A percentile compares a stretch with the other conserved stretches of the same genome.
phyloP scores from a whole-genome alignment of 2,113 vertebrate genomes.

The Vimba vimba region DNA sequence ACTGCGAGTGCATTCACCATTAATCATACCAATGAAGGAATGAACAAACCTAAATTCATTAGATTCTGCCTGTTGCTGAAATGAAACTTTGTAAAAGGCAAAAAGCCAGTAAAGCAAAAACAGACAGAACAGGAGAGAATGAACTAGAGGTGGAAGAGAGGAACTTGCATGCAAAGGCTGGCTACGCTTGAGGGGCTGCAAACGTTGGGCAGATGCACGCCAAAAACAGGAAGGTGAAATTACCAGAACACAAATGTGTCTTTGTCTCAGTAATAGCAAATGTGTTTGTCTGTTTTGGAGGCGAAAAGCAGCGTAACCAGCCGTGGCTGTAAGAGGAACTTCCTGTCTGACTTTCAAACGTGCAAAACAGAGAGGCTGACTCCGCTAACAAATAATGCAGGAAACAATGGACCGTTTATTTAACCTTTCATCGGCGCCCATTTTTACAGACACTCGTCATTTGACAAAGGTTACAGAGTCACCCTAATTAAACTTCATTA shows the following conservation, averaged over 20 bases:
- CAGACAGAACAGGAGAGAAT: neutral
- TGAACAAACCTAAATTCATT: neutral
- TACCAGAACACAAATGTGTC: neutral
- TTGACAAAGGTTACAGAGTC: constrained; percentile 24
- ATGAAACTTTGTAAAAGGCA: neutral
- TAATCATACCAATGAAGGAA: neutral
- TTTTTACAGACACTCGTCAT: constrained; percentile 1
- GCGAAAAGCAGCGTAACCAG: neutral
- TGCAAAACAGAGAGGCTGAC: neutral
- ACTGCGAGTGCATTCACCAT: neutral
- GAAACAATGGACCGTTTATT: constrained; percentile 18
- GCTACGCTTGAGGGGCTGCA: neutral
- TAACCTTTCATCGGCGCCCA: neutral
- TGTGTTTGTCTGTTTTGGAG: neutral
- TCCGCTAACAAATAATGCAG: neutral
- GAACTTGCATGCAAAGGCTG: neutral
- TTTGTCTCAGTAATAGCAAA: constrained; percentile 4
- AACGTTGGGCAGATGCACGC: neutral
- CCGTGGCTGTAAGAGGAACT: neutral
- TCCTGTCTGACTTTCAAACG: constrained; percentile 10
- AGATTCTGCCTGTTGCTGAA: neutral
- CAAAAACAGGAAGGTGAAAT: constrained; percentile 29
- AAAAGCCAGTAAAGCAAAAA: constrained; percentile 10
- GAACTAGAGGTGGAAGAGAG: constrained; percentile 2
- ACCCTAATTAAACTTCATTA: constrained; percentile 4